These are phyloP conservation scores for Tragelaphus strepsiceros DNA, from an alignment of 2,113 vertebrate species.

Conservation along the genomic window DNA sequence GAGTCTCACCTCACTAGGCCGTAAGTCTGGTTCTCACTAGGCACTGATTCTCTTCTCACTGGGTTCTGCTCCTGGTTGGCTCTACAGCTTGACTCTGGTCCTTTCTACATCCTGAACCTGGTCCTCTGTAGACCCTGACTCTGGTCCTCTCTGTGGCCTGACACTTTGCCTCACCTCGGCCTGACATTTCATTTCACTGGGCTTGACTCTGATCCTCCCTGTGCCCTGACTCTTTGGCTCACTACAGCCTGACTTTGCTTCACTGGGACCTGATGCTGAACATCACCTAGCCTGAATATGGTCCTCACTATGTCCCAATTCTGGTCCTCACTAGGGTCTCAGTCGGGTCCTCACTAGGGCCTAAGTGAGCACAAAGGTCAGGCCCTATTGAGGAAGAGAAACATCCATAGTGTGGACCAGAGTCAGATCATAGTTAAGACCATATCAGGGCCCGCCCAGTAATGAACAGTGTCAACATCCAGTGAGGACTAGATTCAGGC, in stretches of 20 bases:
- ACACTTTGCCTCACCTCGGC: neutral
- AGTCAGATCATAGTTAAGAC: neutral
- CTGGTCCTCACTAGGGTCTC: neutral
- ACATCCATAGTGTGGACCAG: neutral
- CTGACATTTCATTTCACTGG: neutral
- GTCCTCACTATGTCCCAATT: neutral
- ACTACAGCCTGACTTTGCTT: neutral
- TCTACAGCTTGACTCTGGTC: neutral
- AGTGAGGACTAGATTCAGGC: neutral
- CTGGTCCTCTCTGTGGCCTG: neutral
- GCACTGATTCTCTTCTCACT: neutral
- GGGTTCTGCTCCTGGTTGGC: neutral
- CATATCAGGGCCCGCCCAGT: neutral
- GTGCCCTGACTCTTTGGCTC: neutral
- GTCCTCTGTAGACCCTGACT: neutral
- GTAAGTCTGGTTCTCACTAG: neutral
- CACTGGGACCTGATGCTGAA: neutral
- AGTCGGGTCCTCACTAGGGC: neutral
- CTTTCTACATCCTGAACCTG: neutral
- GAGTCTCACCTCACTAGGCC: neutral
- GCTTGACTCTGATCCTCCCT: neutral
- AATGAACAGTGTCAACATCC: neutral
- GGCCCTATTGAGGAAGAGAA: neutral
- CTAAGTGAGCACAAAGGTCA: neutral
- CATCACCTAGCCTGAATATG: neutral